Evolutionary conservation across 2,888 invertebrate species (phyloP).

Genomic region (Eilema griseolum): DNA sequence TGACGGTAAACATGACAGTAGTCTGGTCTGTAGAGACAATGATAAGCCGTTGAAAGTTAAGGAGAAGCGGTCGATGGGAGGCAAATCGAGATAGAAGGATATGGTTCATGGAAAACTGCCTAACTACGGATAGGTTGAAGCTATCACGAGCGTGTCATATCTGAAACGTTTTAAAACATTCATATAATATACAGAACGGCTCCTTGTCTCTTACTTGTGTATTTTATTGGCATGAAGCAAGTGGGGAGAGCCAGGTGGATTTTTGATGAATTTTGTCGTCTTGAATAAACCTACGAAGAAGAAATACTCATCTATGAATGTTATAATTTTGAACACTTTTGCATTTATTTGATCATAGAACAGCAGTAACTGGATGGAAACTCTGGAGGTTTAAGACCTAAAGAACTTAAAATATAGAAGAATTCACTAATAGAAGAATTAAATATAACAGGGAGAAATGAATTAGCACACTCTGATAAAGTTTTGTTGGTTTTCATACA

Average conservation of each 20-base stretch:
- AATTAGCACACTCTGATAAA: background rate
- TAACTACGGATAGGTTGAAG: conserved; percentile 72
- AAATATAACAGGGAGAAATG: background rate
- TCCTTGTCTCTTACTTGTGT: conserved; percentile 77
- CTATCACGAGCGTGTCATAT: conserved; percentile 65
- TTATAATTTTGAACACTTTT: conserved; percentile 15
- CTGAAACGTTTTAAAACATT: conserved; percentile 57
- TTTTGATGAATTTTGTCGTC: conserved; percentile 83
- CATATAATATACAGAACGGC: conserved; percentile 66
- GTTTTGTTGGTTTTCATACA: background rate
- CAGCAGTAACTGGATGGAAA: conserved; percentile 19
- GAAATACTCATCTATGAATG: conserved; percentile 59
- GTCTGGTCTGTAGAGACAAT: conserved; percentile 30
- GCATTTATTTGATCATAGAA: conserved; percentile 12
- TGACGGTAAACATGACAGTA: conserved; percentile 26
- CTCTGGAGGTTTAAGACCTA: conserved; percentile 1
- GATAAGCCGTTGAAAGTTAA: conserved; percentile 40
- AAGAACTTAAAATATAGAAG: background rate
- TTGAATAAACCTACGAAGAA: conserved; percentile 84
- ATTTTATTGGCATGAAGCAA: conserved; percentile 85
- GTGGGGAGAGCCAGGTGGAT: conserved; percentile 81
- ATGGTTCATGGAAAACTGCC: conserved; percentile 54
- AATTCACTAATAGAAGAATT: background rate
- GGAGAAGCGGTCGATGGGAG: conserved; percentile 49
- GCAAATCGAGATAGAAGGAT: conserved; percentile 47